These are phyloP conservation scores for Pygoscelis antarcticus DNA, from an alignment of 2,113 vertebrate genomes.

Conservation along the genomic window DNA sequence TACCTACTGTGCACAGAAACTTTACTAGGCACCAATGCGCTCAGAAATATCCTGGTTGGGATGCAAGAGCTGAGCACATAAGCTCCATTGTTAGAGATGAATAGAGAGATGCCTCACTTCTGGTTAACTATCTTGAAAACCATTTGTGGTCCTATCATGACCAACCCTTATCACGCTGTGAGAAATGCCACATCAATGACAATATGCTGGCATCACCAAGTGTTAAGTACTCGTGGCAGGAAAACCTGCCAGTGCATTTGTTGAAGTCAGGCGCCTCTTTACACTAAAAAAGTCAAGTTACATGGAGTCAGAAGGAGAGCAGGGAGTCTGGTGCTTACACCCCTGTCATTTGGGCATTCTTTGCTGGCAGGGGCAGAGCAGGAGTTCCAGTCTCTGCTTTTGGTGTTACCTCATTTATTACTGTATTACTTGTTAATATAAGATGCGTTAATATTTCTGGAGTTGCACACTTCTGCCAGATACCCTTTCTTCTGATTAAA, in stretches of 20 bases:
- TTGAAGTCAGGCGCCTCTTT: background rate
- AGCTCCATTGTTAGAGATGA: background rate
- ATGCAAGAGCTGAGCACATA: background rate
- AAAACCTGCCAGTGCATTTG: background rate
- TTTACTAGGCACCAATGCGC: accelerated
- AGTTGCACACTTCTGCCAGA: background rate
- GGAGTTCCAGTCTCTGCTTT: background rate
- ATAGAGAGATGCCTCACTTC: background rate
- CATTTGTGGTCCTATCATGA: background rate
- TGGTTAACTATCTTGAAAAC: background rate
- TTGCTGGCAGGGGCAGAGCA: background rate
- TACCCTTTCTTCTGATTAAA: background rate
- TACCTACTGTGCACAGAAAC: background rate
- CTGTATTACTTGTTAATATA: background rate
- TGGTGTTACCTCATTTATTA: background rate
- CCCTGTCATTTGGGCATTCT: background rate
- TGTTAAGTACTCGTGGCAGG: background rate
- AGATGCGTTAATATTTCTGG: background rate
- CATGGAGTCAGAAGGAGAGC: background rate
- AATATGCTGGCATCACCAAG: background rate
- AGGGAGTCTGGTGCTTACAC: background rate
- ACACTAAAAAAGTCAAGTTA: background rate
- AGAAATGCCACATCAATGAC: background rate
- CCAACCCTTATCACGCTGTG: background rate
- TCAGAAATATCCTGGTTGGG: background rate